Evolutionary conservation across 2,113 vertebrate genomes (phyloP).

Genomic region (Pimephales promelas): DNA sequence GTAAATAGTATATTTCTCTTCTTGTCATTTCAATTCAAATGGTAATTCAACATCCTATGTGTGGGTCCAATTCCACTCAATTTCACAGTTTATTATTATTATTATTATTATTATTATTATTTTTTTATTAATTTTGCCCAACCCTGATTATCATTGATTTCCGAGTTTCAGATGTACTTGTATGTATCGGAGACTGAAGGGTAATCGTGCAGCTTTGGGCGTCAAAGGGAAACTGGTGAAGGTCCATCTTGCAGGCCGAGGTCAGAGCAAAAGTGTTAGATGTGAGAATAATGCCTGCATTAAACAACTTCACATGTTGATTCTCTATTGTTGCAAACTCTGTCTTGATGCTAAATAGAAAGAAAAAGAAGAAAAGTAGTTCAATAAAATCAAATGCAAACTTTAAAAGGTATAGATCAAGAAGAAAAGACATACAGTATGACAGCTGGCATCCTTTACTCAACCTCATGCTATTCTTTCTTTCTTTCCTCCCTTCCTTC

Average conservation of each 20-base stretch:
- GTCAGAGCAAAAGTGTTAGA: constrained; percentile 3
- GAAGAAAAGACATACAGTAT: too few species aligned
- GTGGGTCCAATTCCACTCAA: neutral
- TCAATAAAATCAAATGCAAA: neutral
- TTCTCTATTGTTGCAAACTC: constrained; percentile 16
- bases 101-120: too few species aligned
- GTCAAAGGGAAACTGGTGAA: constrained; percentile 50
- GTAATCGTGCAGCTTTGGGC: constrained; percentile 46
- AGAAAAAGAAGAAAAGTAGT: neutral
- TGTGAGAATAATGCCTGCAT: neutral
- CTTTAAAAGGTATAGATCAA: neutral
- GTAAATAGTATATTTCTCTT: neutral
- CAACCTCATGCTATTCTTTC: neutral
- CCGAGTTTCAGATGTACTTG: neutral
- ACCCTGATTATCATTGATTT: neutral
- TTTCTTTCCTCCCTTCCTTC: too few species aligned
- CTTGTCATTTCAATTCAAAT: neutral
- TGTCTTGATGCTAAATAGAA: constrained; percentile 25
- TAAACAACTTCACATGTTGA: neutral
- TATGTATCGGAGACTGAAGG: neutral
- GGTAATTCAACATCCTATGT: neutral
- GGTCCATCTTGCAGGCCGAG: constrained; percentile 44
- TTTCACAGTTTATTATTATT: too few species aligned
- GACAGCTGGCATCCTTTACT: neutral
- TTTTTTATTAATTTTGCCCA: too few species aligned